A percentile compares a stretch with the other conserved stretches of the same genome.
Conservation (phyloP, 2,113 vertebrate genomes). For the Aythya baeri region DNA sequence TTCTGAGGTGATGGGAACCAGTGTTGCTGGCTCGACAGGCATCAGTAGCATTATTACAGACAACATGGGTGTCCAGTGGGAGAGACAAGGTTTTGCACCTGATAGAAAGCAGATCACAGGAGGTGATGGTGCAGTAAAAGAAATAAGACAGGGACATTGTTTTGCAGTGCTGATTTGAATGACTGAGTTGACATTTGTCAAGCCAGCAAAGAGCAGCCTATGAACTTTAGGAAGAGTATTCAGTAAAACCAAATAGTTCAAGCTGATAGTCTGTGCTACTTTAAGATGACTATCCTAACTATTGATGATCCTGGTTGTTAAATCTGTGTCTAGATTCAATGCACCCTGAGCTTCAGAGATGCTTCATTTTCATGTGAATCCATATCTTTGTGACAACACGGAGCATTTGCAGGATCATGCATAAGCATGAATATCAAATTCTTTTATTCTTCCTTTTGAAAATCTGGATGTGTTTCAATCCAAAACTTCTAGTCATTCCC, state of each 20-base stretch:
- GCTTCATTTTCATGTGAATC: background rate
- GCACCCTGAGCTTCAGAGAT: background rate
- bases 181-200: background rate
- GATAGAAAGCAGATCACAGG: background rate
- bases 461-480: background rate
- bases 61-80: fast-evolving
- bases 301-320: background rate
- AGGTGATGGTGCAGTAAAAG: background rate
- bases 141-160: background rate
- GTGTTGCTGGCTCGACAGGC: background rate
- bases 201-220: background rate
- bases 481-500: background rate
- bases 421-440: background rate
- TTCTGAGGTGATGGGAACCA: background rate
- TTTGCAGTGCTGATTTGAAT: background rate
- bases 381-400: background rate
- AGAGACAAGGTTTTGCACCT: background rate
- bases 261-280: background rate
- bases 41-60: background rate
- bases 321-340: background rate
- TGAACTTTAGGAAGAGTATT: background rate
- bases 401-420: background rate
- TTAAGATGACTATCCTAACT: background rate
- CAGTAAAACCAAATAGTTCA: background rate
- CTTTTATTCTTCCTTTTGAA: background rate